phyloP scores from a whole-genome alignment of 2,888 invertebrate species.

The Callyntrura sp. region DNA sequence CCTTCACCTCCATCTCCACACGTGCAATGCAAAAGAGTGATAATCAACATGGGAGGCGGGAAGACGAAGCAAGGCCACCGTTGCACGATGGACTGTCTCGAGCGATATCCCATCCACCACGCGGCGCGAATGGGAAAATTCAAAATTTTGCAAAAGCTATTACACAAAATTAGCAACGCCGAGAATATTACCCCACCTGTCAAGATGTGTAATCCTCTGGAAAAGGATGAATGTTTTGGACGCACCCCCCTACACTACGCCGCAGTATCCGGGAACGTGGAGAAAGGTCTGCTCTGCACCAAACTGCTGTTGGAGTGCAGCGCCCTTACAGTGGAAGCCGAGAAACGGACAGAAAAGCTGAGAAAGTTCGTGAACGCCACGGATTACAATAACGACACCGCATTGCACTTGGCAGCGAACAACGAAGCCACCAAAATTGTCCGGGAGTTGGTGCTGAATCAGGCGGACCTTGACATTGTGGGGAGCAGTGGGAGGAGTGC shows the following conservation, averaged over 20 bases:
- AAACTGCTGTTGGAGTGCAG: constrained; percentile 73
- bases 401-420: constrained; percentile 78
- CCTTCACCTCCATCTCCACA: too few relatives aligned
- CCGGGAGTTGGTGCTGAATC: constrained; percentile 72
- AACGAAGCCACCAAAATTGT: constrained; percentile 80
- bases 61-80: constrained; percentile 61
- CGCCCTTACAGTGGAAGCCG: constrained; percentile 42
- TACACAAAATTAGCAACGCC: constrained; percentile 42
- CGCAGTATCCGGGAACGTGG: constrained; percentile 75
- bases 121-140: constrained; percentile 78
- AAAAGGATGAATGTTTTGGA: constrained; percentile 77
- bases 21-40: constrained; percentile 50
- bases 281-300: constrained; percentile 77
- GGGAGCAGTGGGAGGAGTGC: too few relatives aligned
- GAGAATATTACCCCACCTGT: too few relatives aligned
- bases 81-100: constrained; percentile 72
- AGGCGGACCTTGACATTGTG: constrained; percentile 76
- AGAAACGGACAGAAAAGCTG: constrained; percentile 68
- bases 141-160: constrained; percentile 65
- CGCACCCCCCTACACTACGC: constrained; percentile 79
- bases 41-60: constrained; percentile 55
- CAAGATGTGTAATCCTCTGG: constrained; percentile 73
- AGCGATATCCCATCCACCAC: constrained; percentile 79
- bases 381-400: constrained; percentile 73
- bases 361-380: constrained; percentile 75